A percentile compares a stretch with the other conserved stretches of the same genome.
Evolutionary conservation across 2,888 invertebrate species (phyloP).

Genomic region (Drosophila prolongata): DNA sequence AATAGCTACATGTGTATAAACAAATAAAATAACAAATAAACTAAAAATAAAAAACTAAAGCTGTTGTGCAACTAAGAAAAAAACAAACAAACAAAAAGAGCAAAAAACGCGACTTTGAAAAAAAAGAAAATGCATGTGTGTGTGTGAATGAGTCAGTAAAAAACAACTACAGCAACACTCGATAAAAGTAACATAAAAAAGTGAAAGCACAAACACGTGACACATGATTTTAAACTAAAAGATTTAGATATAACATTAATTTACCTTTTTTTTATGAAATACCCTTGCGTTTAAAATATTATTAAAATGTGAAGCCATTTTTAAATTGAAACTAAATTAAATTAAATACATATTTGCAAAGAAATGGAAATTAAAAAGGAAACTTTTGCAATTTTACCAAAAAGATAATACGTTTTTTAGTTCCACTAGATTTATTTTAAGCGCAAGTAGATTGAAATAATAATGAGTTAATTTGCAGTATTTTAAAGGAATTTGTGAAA

Average conservation of each 20-base stretch:
- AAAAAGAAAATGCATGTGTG: slow-evolving; percentile 5
- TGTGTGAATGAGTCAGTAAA: slow-evolving; percentile 23
- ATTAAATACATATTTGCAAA: no score
- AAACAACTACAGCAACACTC: not conserved
- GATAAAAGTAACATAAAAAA: not conserved
- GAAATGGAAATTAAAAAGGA: no score
- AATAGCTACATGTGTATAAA: slow-evolving; percentile 31
- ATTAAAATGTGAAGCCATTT: not conserved
- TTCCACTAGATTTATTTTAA: not conserved
- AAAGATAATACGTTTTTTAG: no score
- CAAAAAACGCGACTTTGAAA: slow-evolving; percentile 21
- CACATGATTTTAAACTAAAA: not conserved
- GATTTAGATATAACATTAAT: no score
- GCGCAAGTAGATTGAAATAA: not conserved
- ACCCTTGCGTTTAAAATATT: not conserved
- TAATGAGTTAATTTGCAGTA: not conserved
- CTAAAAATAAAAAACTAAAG: slow-evolving; percentile 2
- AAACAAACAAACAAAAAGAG: slow-evolving; percentile 2
- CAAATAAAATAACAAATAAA: slow-evolving; percentile 5
- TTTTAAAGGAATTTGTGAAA: not conserved
- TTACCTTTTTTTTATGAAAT: not conserved
- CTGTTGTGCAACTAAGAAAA: slow-evolving; percentile 21
- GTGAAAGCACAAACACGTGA: not conserved
- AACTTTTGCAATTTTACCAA: no score
- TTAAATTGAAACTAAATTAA: no score